phyloP scores from a whole-genome alignment of 2,888 invertebrate genomes.

The Belgica antarctica region DNA sequence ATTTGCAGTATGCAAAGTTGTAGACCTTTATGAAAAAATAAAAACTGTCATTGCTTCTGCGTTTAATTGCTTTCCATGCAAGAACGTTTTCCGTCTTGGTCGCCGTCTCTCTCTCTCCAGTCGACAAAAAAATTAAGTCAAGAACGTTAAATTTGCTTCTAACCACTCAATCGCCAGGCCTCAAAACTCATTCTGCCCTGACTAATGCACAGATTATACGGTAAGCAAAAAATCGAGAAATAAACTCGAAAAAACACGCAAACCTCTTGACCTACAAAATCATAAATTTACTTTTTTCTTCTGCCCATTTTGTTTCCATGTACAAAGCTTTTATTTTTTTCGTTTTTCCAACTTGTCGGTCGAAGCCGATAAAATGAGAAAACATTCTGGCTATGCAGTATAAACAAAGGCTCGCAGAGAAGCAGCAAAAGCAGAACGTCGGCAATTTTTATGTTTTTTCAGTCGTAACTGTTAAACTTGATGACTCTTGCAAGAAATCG shows the following conservation, averaged over 20 bases:
- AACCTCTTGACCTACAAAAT: slow-evolving; percentile 25
- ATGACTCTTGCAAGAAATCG: no score
- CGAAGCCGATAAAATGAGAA: not conserved
- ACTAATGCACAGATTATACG: slow-evolving; percentile 30
- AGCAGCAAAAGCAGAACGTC: not conserved
- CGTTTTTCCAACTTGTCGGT: slow-evolving; percentile 7
- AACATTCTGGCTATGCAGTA: not conserved
- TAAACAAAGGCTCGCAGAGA: not conserved
- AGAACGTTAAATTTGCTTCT: not conserved
- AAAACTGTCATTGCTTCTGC: not conserved
- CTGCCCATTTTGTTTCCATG: not conserved
- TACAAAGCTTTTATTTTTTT: not conserved
- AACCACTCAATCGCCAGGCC: slow-evolving; percentile 17
- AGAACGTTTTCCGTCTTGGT: not conserved
- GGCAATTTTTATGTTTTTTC: no score
- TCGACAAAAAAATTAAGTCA: not conserved
- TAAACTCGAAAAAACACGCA: slow-evolving; percentile 15
- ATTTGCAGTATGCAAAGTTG: not conserved
- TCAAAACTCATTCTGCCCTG: not conserved
- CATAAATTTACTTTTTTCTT: slow-evolving; percentile 2
- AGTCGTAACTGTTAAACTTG: no score
- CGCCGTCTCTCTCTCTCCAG: not conserved
- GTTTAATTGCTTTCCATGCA: not conserved
- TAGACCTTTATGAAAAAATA: not conserved
- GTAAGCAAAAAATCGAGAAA: not conserved